Conservation (phyloP, 2,113 vertebrate genomes). For the Trematomus loennbergii region DNA sequence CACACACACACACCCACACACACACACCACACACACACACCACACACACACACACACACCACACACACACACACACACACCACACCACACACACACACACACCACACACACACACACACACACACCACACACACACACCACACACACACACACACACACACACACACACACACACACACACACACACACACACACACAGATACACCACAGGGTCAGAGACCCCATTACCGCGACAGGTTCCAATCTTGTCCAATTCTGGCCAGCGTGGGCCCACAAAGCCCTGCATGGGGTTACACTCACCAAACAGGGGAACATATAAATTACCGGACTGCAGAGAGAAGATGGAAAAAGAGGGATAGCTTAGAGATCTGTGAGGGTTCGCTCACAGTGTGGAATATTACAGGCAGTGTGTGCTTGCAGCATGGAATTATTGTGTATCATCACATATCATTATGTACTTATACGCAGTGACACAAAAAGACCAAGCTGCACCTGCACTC, state of each 20-base stretch:
- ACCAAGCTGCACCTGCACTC: constrained; percentile 7
- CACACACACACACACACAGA: constrained; percentile 25
- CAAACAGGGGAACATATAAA: constrained; percentile 49
- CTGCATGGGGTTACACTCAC: constrained; percentile 54
- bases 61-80: constrained; percentile 24
- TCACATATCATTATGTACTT: constrained; percentile 44
- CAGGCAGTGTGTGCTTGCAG: constrained; percentile 42
- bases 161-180: constrained; percentile 31
- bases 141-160: constrained; percentile 32
- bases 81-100: constrained; percentile 31
- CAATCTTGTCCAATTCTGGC: constrained; percentile 75
- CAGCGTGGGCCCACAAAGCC: constrained; percentile 41
- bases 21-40: constrained; percentile 31
- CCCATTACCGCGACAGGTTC: constrained; percentile 75
- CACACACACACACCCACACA: constrained; percentile 25
- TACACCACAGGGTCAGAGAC: constrained; percentile 65
- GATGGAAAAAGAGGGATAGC: constrained; percentile 7
- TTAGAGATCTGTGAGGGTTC: constrained; percentile 54
- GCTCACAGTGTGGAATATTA: constrained; percentile 45
- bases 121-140: constrained; percentile 27
- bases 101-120: constrained; percentile 31
- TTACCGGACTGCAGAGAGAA: constrained; percentile 27
- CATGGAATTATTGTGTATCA: constrained; percentile 49
- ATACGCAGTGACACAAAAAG: background rate
- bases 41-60: constrained; percentile 31